phyloP scores from a whole-genome alignment of 2,888 invertebrate genomes.

The Operophtera brumata region DNA sequence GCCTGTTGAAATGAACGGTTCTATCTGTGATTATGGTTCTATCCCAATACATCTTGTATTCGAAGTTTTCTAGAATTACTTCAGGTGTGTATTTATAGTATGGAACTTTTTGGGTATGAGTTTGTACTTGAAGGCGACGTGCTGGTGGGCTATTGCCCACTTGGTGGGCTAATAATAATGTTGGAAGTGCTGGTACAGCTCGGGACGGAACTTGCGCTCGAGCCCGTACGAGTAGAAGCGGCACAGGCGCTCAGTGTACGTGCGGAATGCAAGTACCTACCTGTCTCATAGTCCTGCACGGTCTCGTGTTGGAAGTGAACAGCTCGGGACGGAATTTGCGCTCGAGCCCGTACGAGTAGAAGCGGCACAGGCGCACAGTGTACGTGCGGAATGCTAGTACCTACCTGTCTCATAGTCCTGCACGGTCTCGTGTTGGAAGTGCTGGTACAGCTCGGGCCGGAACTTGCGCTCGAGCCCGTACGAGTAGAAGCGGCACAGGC shows the following conservation, averaged over 20 bases:
- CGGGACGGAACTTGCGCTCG: slow-evolving; percentile 97
- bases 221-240: slow-evolving; percentile 99
- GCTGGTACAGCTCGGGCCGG: slow-evolving; percentile 95
- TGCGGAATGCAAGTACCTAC: slow-evolving; percentile 57
- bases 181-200: slow-evolving; percentile 97
- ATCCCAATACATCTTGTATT: no score
- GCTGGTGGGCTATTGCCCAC: no score
- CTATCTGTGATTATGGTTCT: no score
- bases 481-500: slow-evolving; percentile 97
- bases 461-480: slow-evolving; percentile 98
- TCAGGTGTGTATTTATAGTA: no score
- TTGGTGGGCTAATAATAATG: no score
- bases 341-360: slow-evolving; percentile 98
- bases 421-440: slow-evolving; percentile 96
- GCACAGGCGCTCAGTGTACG: slow-evolving; percentile 93
- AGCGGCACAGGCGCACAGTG: slow-evolving; percentile 96
- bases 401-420: slow-evolving; percentile 92
- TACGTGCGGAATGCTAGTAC: no score
- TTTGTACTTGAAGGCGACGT: no score
- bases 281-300: slow-evolving; percentile 92
- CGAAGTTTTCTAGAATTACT: no score
- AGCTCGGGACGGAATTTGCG: slow-evolving; percentile 96
- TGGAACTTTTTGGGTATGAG: no score
- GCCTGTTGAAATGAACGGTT: no score
- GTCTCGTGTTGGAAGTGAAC: slow-evolving; percentile 98